Evolutionary conservation across 2,797 vertebrate genomes (phyloP), one percentile per base, ranked within the genome.

Genomic region (Leucoraja ocellata): DNA sequence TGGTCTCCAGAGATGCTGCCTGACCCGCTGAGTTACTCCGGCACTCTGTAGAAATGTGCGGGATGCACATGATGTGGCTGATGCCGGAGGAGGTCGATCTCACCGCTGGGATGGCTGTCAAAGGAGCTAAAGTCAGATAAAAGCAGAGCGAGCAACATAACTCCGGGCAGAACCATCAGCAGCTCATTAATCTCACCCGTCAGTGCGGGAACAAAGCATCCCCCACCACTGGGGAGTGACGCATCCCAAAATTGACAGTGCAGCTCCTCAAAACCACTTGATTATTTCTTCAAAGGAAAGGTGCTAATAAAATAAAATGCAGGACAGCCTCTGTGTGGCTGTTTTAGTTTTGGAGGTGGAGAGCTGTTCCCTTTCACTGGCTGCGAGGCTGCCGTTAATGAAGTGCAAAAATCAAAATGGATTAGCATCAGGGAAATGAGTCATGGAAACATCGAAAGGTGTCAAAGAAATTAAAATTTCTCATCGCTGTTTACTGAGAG

Each of bases 401-500:
- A 88, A 36, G 84, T 68, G n/a, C n/a, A 88, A 88, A 68, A 68
- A 88, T 68, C 84, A 88, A n/a, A 88, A 88, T 36, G 61, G n/a
- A 88, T 88, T 36, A 88, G 6, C 61, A 8, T 88, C 84, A 36
- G 61, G n/a, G 14, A 88, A 88, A 68, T 68, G 84, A 88, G 84
- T 88, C 84, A 88, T 32, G 36, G 8, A 36, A 88, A 88, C 84
- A 86, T 86, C 36, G 63, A 88, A 68, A 68, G 28, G 84, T 88
- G 84, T 88, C 84, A 88, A 88, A 88, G 63, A 88, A 88, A 88
- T 88, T 88, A 88, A 88, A 88, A 88, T 68, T 88, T 88, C n/a
- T 54, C 84, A 36, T 86, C 23, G 61, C 65, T 65, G 65, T 68
- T 65, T 88, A 88, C 84, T 68, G 84, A 88, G 61, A 16, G 14